Conservation (phyloP, 2,113 vertebrate species). For the Chiloscyllium plagiosum region DNA sequence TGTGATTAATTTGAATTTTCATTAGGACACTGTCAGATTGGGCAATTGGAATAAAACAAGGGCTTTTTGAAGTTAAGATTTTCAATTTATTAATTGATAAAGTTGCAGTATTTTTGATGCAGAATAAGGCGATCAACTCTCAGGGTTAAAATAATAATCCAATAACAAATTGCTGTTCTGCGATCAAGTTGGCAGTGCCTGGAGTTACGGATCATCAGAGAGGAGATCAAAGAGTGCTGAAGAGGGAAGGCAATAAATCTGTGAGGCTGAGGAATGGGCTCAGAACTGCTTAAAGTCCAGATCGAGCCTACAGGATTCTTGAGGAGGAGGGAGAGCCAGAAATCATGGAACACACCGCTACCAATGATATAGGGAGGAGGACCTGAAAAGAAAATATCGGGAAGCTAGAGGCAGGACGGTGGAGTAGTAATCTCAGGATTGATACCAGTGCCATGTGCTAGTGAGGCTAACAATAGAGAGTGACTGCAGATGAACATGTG, state of each 20-base stretch:
- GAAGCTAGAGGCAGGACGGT: no score
- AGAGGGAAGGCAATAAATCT: background rate
- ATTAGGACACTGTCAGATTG: background rate
- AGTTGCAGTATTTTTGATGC: background rate
- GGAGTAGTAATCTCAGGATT: no score
- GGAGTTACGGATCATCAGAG: background rate
- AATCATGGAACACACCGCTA: no score
- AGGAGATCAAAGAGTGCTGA: background rate
- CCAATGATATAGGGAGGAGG: no score
- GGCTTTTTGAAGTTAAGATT: background rate
- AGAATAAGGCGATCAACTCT: background rate
- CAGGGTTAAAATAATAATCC: background rate
- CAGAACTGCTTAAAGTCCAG: background rate
- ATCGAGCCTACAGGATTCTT: no score
- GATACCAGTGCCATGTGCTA: no score
- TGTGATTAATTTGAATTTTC: background rate
- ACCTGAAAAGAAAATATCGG: no score
- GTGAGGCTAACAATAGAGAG: no score
- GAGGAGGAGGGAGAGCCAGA: no score
- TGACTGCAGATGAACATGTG: no score
- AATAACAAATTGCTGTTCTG: background rate
- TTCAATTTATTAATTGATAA: background rate
- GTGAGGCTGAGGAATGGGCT: background rate
- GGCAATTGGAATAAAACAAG: background rate
- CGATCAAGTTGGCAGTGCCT: background rate